A percentile compares a stretch with the other conserved stretches of the same genome.
Evolutionary conservation across 2,113 vertebrate genomes (phyloP).

Genomic region (Corythornis cristatus): DNA sequence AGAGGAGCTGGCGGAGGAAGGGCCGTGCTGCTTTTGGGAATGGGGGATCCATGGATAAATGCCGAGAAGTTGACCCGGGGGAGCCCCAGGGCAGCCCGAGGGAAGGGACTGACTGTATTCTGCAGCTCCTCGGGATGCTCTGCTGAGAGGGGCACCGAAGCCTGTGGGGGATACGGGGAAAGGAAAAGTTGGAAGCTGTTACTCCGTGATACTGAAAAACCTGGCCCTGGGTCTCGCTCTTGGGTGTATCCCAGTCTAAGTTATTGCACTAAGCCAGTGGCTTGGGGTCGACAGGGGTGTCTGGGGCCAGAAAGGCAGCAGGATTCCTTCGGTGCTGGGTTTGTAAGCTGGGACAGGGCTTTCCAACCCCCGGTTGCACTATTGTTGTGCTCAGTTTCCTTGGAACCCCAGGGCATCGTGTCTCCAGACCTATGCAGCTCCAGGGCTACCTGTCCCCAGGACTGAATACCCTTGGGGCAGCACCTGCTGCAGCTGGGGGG

Average conservation of each 20-base stretch:
- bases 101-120: neutral
- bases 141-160: neutral
- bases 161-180: rapidly evolving
- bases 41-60: neutral
- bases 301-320: rapidly evolving
- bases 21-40: neutral
- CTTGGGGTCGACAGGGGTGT: neutral
- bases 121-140: neutral
- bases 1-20: neutral
- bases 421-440: neutral
- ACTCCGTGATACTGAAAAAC: neutral
- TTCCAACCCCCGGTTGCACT: rapidly evolving
- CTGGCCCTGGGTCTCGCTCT: rapidly evolving
- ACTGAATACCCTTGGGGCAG: neutral
- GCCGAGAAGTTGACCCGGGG: neutral
- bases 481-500: constrained; percentile 7
- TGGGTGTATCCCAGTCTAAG: neutral
- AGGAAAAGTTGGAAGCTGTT: neutral
- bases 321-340: rapidly evolving
- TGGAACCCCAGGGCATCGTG: rapidly evolving
- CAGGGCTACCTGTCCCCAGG: rapidly evolving
- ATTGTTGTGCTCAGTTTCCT: neutral
- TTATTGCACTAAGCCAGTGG: neutral
- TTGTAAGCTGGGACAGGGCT: neutral
- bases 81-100: neutral